Conservation (phyloP, 2,888 invertebrate genomes). For the Pharmacophagus antenor region DNA sequence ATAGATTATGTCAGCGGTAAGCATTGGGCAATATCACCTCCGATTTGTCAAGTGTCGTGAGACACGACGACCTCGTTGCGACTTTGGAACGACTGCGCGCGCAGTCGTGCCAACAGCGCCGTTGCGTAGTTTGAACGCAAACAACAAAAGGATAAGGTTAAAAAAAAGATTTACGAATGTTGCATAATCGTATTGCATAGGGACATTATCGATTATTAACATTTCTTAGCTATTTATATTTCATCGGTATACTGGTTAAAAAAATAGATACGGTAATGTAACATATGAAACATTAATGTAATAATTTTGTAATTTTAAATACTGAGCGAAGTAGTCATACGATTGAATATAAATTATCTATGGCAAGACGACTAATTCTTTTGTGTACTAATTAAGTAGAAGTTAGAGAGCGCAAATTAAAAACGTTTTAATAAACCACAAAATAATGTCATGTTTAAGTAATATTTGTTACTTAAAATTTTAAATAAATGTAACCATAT, state of each 20-base stretch:
- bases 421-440: background rate
- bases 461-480: background rate
- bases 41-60: constrained; percentile 42
- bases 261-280: no score
- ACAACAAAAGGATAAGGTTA: constrained; percentile 20
- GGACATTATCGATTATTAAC: background rate
- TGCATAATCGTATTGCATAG: constrained; percentile 9
- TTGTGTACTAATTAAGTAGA: background rate
- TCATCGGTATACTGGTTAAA: no score
- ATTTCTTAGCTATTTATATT: no score
- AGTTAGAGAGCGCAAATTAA: background rate
- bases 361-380: background rate
- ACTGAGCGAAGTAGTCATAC: no score
- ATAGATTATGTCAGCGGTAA: constrained; percentile 19
- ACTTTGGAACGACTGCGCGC: constrained; percentile 39
- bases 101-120: constrained; percentile 25
- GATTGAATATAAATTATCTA: background rate
- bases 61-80: constrained; percentile 45
- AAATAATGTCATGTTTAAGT: background rate
- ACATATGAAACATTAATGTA: no score
- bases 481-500: background rate
- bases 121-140: constrained; percentile 13
- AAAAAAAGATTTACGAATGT: constrained; percentile 18
- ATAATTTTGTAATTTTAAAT: no score
- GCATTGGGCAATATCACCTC: constrained; percentile 25